Conservation (phyloP, 2,888 invertebrate genomes). For the Hylaea fasciaria region DNA sequence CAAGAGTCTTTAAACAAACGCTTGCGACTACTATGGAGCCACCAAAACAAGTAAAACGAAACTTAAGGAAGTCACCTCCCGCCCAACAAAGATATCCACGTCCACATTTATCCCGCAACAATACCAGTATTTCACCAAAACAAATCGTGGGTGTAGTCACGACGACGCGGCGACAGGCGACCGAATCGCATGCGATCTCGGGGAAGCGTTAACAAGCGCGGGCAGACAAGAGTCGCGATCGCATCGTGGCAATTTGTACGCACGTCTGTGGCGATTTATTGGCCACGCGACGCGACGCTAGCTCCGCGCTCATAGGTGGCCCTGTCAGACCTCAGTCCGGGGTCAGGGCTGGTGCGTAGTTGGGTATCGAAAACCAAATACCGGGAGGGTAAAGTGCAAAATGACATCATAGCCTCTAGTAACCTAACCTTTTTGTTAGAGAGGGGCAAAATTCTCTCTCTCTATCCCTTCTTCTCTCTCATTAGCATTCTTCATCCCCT, state of each 20-base stretch:
- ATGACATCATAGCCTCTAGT: no score
- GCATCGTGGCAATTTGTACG: conserved; percentile 80
- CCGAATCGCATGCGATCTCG: conserved; percentile 48
- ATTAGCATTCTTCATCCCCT: no score
- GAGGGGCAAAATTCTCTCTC: no score
- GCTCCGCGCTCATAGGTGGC: conserved; percentile 63
- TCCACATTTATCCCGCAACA: conserved; percentile 12
- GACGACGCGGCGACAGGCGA: conserved; percentile 36
- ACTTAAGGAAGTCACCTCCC: background rate
- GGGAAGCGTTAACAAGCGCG: conserved; percentile 70
- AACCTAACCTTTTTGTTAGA: no score
- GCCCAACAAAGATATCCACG: background rate
- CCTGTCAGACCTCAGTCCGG: conserved; percentile 38
- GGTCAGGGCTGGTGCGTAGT: background rate
- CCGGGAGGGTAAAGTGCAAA: background rate
- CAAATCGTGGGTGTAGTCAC: conserved; percentile 40
- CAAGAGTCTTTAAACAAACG: no score
- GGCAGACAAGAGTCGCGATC: conserved; percentile 66
- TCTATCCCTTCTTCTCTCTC: no score
- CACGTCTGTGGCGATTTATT: conserved; percentile 76
- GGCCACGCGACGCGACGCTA: conserved; percentile 74
- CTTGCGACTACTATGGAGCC: no score
- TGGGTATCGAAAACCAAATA: conserved; percentile 1
- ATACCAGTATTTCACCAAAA: conserved; percentile 30
- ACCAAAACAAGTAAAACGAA: no score